Evolutionary conservation across 2,797 vertebrate genomes (phyloP).

Genomic region (Choloepus didactylus): DNA sequence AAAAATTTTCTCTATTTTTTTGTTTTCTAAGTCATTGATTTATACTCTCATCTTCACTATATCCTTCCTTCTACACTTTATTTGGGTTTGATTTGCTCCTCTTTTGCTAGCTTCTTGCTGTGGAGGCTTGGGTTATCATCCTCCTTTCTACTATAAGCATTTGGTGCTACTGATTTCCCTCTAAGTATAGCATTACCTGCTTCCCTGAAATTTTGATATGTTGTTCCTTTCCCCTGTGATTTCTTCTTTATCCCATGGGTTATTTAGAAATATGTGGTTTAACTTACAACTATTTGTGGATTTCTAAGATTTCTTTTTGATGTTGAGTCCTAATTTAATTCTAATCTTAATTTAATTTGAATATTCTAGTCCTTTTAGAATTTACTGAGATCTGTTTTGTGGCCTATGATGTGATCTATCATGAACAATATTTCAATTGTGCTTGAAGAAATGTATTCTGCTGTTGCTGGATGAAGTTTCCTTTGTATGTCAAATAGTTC

Average conservation of each 20-base stretch:
- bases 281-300: too few relatives aligned
- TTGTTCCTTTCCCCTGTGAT: not conserved
- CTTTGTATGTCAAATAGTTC: not conserved
- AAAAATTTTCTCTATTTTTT: slow-evolving; percentile 2
- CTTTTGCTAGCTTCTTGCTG: not conserved
- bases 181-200: not conserved
- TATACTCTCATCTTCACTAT: not conserved
- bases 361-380: not conserved
- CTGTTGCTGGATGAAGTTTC: too few relatives aligned
- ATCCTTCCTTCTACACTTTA: too few relatives aligned
- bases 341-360: not conserved
- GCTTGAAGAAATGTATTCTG: too few relatives aligned
- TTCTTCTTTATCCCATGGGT: too few relatives aligned
- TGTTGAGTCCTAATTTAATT: not conserved
- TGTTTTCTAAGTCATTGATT: not conserved
- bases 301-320: not conserved
- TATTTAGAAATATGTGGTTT: too few relatives aligned
- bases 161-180: not conserved
- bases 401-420: too few relatives aligned
- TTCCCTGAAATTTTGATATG: not conserved
- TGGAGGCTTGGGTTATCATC: not conserved
- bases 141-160: not conserved
- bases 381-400: too few relatives aligned
- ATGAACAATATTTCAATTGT: too few relatives aligned
- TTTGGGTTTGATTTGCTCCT: not conserved